These are phyloP conservation scores for Sipunculus nudus DNA, from an alignment of 2,888 invertebrate genomes.

Conservation along the genomic window DNA sequence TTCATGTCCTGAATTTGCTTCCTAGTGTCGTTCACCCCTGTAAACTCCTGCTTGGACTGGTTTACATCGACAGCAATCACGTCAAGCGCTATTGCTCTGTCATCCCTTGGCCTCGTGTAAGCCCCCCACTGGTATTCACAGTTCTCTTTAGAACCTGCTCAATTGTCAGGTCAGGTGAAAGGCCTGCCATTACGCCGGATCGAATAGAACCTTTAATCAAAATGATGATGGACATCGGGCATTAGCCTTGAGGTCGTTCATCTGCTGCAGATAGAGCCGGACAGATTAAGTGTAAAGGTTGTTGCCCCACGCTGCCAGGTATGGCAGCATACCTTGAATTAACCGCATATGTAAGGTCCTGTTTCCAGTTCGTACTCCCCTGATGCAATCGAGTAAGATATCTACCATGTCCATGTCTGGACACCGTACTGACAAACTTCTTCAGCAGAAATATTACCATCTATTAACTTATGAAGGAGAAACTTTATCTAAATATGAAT, in stretches of 20 bases:
- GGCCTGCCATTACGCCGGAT: slow-evolving; percentile 4
- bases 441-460: too few relatives aligned
- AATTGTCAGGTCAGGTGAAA: slow-evolving; percentile 7
- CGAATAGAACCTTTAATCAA: slow-evolving; percentile 7
- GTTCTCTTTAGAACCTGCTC: slow-evolving; percentile 12
- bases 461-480: too few relatives aligned
- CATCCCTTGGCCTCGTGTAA: slow-evolving; percentile 19
- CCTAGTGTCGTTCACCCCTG: slow-evolving; percentile 14
- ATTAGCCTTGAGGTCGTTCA: slow-evolving; percentile 15
- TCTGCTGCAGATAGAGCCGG: slow-evolving; percentile 1
- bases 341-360: slow-evolving; percentile 4
- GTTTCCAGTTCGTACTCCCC: slow-evolving; percentile 10
- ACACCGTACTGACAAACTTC: too few relatives aligned
- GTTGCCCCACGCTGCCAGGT: slow-evolving; percentile 16
- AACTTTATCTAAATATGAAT: too few relatives aligned
- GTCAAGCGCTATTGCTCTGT: slow-evolving; percentile 20
- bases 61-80: slow-evolving; percentile 36
- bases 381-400: slow-evolving; percentile 2
- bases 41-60: slow-evolving; percentile 27
- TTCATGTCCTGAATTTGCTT: slow-evolving; percentile 24
- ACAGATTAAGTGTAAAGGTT: slow-evolving; percentile 12
- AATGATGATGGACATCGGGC: slow-evolving; percentile 21
- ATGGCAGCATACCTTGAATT: slow-evolving; percentile 14
- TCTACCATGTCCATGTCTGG: slow-evolving; percentile 12
- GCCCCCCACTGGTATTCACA: slow-evolving; percentile 7